Evolutionary conservation across 2,888 invertebrate species (phyloP), one percentile per base, ranked within the genome.

Genomic region (Acrobasis repandana): DNA sequence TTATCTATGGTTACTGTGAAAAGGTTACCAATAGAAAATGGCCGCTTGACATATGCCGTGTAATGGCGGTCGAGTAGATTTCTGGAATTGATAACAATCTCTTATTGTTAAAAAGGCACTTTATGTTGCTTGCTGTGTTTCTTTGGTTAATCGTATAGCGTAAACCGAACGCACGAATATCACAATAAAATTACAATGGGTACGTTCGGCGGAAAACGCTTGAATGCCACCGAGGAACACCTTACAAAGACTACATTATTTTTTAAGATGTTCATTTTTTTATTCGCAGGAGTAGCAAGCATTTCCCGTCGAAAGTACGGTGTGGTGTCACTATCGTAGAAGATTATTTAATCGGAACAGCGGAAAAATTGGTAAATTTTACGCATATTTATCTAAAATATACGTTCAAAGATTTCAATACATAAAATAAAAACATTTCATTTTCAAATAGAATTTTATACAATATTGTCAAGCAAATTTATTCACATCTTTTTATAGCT

Each of bases 31-130:
- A 28, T 28, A 28, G 28, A 28, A 28, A 28, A 28, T 28, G 28
- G 28, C 4, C 4, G 28, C 28, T 28, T 28, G 28, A 5, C 2
- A 28, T 28, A 20, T 28, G 28, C 8, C 6, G 28, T 28, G 28
- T 28, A 6, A 28, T 28, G 28, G 28, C 28, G 28, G 28, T 28
- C 28, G 28, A 28, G 28, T 28, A 28, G n/a, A 1, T 6, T 43
- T 43, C 11, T 36, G 52, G 52, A 43, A 50, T 34, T 50, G 38
- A 54, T 50, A 62, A 57, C 61, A 59, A 64, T 61, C 59, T 61
- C 58, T 64, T 63, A 61, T 64, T 60, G 60, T 68, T 71, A 73
- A 69, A 71, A 75, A 77, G 77, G 77, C 77, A 77, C 77, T 77
- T 74, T 16, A 57, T 60, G 61, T 62, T 61, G 62, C 61, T 57